These are phyloP conservation scores for Diaperis boleti DNA, from an alignment of 2,888 invertebrate species.

Conservation along the genomic window DNA sequence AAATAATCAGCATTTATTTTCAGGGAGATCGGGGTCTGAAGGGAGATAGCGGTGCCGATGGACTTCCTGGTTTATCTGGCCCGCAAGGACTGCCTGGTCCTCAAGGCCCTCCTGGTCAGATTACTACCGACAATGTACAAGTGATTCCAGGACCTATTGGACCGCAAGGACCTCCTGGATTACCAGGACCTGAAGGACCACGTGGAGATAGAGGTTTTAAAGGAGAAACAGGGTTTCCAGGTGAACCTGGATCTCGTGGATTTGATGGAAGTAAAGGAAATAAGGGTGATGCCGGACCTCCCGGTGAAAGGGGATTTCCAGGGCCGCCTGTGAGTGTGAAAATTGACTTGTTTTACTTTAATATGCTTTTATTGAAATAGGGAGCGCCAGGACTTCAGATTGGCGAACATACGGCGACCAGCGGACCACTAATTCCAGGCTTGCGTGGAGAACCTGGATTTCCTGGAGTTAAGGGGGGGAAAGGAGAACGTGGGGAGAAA, in stretches of 20 bases:
- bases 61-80: slow-evolving; percentile 54
- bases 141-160: slow-evolving; percentile 56
- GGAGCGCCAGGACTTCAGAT: slow-evolving; percentile 44
- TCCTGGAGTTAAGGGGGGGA: slow-evolving; percentile 46
- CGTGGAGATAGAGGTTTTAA: slow-evolving; percentile 49
- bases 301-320: slow-evolving; percentile 46
- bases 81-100: slow-evolving; percentile 49
- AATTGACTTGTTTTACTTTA: neutral
- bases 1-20: neutral
- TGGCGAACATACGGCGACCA: slow-evolving; percentile 37
- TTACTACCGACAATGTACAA: slow-evolving; percentile 45
- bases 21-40: slow-evolving; percentile 63
- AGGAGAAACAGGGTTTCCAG: slow-evolving; percentile 60
- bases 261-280: slow-evolving; percentile 57
- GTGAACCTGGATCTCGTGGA: slow-evolving; percentile 63
- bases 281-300: slow-evolving; percentile 60
- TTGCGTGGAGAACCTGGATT: slow-evolving; percentile 53
- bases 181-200: slow-evolving; percentile 48
- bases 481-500: slow-evolving; percentile 46
- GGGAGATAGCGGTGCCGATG: slow-evolving; percentile 61
- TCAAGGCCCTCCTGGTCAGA: slow-evolving; percentile 46
- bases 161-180: slow-evolving; percentile 62
- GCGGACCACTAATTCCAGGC: slow-evolving; percentile 44
- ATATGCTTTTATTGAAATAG: slow-evolving; percentile 23
- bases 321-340: slow-evolving; percentile 58